Base-by-base conservation (phyloP, 2,113 vertebrate genomes). In the Oriolus oriolus region DNA sequence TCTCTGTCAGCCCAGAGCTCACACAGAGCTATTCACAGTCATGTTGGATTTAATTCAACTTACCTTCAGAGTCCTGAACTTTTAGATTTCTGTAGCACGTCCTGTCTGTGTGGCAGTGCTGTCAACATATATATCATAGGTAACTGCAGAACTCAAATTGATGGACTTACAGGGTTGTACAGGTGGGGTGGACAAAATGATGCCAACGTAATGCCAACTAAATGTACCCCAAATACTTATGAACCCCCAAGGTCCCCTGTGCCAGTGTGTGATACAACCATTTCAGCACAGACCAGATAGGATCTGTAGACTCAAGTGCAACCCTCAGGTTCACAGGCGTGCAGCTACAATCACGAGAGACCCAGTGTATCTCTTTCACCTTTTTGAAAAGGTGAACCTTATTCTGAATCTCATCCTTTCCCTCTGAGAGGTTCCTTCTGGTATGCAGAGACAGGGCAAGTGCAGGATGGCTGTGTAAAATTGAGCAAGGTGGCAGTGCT, bases 61-160 rank as follows among this genome's bases (percentile, higher is more conserved):
- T 73, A 64, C 22, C 78, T 94, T 83, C 66, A 50, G 52, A 56
- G 42, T 14, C 0, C 2, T 57, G 75, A 74, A 65, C 50, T 61
- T 77, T 57, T 37, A 80, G 28, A 45, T 85, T 89, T 69, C 10
- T 2, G 1, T 33, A 83, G 57, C 17, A 64, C 49, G 53, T 26
- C 31, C 39, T 28, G 59, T 77, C 49, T 76, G 21, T 0, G 1
- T 65, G 65, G 21, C 68, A 23, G 74, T 68, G 30, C 59, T 63
- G 23, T 28, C 54, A 59, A 5, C 1, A 9, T 35, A n/a, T 42
- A 26, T 2, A 6, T 16, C 4, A 4, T 2, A 11, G n/a, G 17
- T 37, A 73, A 24, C 20, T 53, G 30, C 49, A 41, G 63, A 76
- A 76, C 16, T 50, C 0, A 0, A 76, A 26, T 3, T 45, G 28